phyloP scores from a whole-genome alignment of 2,113 vertebrate genomes.

The Fukomys damarensis region DNA sequence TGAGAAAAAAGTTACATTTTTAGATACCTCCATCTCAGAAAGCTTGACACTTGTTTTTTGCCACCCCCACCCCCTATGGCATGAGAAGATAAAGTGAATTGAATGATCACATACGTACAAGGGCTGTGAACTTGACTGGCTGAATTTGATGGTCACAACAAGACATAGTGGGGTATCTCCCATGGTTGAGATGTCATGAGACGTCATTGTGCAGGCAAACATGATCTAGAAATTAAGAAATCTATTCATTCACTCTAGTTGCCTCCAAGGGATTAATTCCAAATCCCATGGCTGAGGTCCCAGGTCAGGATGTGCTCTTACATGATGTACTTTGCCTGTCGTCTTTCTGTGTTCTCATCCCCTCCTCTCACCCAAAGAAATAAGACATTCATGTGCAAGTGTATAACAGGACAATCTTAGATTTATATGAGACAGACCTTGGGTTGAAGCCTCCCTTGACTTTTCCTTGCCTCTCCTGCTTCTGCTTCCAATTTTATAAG shows the following conservation, averaged over 20 bases:
- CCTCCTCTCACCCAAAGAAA: neutral
- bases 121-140: neutral
- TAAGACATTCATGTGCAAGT: neutral
- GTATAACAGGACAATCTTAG: neutral
- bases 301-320: neutral
- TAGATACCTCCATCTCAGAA: neutral
- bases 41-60: neutral
- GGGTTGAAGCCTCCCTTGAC: neutral
- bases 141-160: neutral
- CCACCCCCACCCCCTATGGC: accelerated
- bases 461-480: neutral
- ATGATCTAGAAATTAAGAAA: neutral
- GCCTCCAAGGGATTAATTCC: neutral
- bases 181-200: neutral
- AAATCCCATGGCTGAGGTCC: neutral
- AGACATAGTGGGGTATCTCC: neutral
- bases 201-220: neutral
- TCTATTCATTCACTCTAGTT: neutral
- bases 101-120: neutral
- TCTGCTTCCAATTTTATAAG: neutral
- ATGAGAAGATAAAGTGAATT: neutral
- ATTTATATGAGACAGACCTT: neutral
- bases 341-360: neutral
- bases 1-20: neutral
- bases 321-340: neutral